Percentiles rank a stretch among this genome's conserved stretches.
Evolutionary conservation across 2,888 invertebrate genomes (phyloP).

Genomic region (Polyommatus icarus): DNA sequence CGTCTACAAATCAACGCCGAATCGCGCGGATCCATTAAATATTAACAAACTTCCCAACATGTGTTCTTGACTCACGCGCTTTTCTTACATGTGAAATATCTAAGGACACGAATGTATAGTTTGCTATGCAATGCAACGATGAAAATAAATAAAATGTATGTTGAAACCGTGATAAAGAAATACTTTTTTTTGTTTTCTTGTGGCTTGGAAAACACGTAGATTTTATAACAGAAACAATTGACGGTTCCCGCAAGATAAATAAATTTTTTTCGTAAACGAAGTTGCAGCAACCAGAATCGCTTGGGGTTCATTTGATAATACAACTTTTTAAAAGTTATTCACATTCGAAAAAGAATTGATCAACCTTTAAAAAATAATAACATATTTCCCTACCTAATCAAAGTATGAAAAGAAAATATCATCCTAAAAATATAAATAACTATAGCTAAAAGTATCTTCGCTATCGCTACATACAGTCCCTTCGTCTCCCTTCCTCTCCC

Average conservation of each 20-base stretch:
- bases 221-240: neutral
- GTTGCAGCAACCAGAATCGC: too few relatives aligned
- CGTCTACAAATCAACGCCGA: constrained; percentile 71
- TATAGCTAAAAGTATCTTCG: constrained; percentile 9
- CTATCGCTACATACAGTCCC: constrained; percentile 30
- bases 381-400: too few relatives aligned
- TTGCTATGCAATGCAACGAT: neutral
- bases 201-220: neutral
- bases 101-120: constrained; percentile 36
- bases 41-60: constrained; percentile 77
- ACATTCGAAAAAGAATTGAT: too few relatives aligned
- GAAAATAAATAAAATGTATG: neutral
- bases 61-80: constrained; percentile 67
- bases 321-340: too few relatives aligned
- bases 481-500: constrained; percentile 42
- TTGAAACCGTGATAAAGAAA: too few relatives aligned
- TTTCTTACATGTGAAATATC: constrained; percentile 43
- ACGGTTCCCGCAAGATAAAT: neutral
- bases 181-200: too few relatives aligned
- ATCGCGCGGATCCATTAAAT: constrained; percentile 66
- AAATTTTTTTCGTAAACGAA: too few relatives aligned
- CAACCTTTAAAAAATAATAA: too few relatives aligned
- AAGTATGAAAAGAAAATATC: too few relatives aligned
- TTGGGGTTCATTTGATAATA: too few relatives aligned
- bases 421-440: neutral